Evolutionary conservation across 2,888 invertebrate genomes (phyloP), one percentile per base, ranked within the genome.

Genomic region (Margaritifera margaritifera): DNA sequence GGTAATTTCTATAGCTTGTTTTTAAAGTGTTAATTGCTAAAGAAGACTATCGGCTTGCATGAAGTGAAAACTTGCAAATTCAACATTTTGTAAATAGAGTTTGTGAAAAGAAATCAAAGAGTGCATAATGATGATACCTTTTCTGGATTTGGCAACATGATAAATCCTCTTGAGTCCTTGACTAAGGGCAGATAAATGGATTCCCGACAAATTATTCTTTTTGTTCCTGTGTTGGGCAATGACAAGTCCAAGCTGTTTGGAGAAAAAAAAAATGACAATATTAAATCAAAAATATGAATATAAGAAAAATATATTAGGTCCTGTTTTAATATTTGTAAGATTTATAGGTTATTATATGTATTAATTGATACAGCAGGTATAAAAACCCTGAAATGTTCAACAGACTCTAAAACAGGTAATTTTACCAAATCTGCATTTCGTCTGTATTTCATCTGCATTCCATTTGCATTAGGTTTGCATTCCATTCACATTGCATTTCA

Each of bases 211-310:
- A 15, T 79, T 75, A 68, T 84, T 85, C 18, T 77, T 75, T 57
- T 79, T 83, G 71, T 87, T 87, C 61, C 88, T 73, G 57, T 85
- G 81, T 70, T 89, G 89, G 15, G 87, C 88, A 24, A 89, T 84
- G 8, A 89, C 77, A 22, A 89, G 74, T 5, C 83, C 87, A 50
- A 88, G 66, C 87, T 88, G 84, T 42, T 42, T 42, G 15, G 42
- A 8, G n/a, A 42, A 42, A 42, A 42, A 6, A 25, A 57, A 25
- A 57, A 57, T 59, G 18, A 42, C 15, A 42, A 42, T 1, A 42
- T 42, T 1, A 42, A 42, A 42, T 11, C 11, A 8, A 55, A 55
- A n/a, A 4, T 22, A 15, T 8, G 11, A 24, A n/a, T n/a, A n/a
- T n/a, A n/a, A n/a, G n/a, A 55, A 11, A 24, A 24, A 24, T 0